Conservation (phyloP, 2,113 vertebrate species). For the Bos indicus region DNA sequence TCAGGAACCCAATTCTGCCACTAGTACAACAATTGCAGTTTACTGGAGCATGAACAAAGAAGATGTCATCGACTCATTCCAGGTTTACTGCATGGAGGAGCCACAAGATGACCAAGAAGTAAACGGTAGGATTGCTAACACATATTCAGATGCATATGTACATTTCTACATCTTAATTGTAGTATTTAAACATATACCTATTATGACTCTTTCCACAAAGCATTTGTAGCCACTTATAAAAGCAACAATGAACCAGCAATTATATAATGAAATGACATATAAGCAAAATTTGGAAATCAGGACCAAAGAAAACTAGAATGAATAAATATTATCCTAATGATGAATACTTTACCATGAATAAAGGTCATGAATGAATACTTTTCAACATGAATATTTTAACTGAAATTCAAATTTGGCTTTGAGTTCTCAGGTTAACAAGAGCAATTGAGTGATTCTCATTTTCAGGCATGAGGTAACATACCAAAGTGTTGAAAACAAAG, state of each 20-base stretch:
- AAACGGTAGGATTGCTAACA: constrained; percentile 63
- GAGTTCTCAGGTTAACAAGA: background rate
- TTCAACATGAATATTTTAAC: background rate
- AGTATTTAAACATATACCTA: background rate
- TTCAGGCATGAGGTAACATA: background rate
- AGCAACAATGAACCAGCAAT: background rate
- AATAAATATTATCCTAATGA: background rate
- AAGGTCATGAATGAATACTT: background rate
- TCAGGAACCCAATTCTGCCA: constrained; percentile 93
- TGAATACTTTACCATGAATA: background rate
- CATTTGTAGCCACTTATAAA: background rate
- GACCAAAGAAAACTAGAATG: constrained; percentile 1
- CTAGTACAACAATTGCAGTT: constrained; percentile 90
- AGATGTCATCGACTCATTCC: constrained; percentile 94
- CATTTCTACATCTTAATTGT: background rate
- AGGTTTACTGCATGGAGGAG: constrained; percentile 97
- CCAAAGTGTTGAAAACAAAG: background rate
- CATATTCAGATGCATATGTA: background rate
- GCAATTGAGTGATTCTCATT: background rate
- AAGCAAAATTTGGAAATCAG: background rate
- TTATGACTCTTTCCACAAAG: background rate
- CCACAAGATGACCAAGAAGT: constrained; percentile 84
- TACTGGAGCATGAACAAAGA: constrained; percentile 93
- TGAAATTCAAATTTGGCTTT: constrained; percentile 19
- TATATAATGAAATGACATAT: background rate